A percentile compares a stretch with the other conserved stretches of the same genome.
phyloP scores from a whole-genome alignment of 2,888 invertebrate genomes.

The Herminia tarsipennalis region DNA sequence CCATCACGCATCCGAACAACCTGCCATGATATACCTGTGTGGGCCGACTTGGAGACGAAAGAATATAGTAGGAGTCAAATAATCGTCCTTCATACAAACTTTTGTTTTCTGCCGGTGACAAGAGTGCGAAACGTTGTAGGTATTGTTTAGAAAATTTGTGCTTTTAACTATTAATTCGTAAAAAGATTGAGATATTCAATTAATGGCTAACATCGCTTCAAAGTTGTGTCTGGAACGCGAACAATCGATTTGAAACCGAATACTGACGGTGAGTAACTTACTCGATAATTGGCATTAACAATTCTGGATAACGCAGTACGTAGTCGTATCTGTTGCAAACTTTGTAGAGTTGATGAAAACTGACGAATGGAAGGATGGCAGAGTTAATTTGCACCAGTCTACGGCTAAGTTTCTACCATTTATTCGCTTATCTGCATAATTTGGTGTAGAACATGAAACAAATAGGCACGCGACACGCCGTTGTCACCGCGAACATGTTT shows the following conservation, averaged over 20 bases:
- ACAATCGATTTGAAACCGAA: slow-evolving; percentile 28
- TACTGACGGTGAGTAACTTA: slow-evolving; percentile 34
- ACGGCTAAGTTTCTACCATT: slow-evolving; percentile 77
- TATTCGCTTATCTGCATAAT: slow-evolving; percentile 82
- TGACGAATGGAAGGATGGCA: slow-evolving; percentile 67
- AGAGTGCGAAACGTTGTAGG: no score
- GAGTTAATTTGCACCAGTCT: slow-evolving; percentile 80
- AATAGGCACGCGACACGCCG: slow-evolving; percentile 73
- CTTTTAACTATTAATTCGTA: slow-evolving; percentile 40
- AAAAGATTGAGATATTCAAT: slow-evolving; percentile 29
- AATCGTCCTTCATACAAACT: no score
- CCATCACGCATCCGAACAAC: no score
- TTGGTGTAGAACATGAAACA: slow-evolving; percentile 77
- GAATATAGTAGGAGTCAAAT: no score
- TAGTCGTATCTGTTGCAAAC: slow-evolving; percentile 69
- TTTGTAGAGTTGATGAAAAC: slow-evolving; percentile 69
- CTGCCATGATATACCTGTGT: no score
- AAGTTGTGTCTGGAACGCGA: slow-evolving; percentile 30
- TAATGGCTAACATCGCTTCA: slow-evolving; percentile 36
- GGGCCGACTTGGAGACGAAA: no score
- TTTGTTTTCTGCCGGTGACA: no score
- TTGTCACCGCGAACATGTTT: slow-evolving; percentile 77
- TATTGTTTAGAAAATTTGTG: no score
- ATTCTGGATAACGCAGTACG: slow-evolving; percentile 44
- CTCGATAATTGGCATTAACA: slow-evolving; percentile 61